Conservation (phyloP, 1,140 invertebrate genomes). For the Bombus breviceps region DNA sequence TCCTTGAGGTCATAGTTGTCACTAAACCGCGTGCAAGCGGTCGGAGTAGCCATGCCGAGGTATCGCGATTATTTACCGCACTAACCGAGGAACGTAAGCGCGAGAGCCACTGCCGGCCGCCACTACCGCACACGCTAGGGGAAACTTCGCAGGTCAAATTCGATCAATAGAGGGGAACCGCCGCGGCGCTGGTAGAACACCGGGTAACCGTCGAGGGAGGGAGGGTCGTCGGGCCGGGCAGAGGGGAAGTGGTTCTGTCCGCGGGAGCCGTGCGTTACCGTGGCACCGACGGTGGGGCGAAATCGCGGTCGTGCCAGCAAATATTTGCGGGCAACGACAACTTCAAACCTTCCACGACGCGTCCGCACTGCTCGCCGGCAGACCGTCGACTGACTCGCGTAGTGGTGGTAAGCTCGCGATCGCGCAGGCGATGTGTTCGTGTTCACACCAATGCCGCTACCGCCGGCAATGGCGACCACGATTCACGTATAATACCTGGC, state of each 20-base stretch:
- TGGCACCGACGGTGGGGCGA: conserved; percentile 40
- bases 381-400: conserved; percentile 81
- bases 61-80: conserved; percentile 64
- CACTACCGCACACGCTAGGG: conserved; percentile 73
- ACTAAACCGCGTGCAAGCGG: conserved; percentile 95
- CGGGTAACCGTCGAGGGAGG: conserved; percentile 50
- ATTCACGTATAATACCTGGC: neutral
- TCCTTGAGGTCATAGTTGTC: conserved; percentile 99
- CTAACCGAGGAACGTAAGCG: conserved; percentile 60
- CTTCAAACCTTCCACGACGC: conserved; percentile 45
- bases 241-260: conserved; percentile 38
- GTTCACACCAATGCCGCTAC: neutral
- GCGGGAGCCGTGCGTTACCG: conserved; percentile 24
- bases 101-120: conserved; percentile 63
- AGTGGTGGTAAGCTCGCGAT: conserved; percentile 63
- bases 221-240: conserved; percentile 47
- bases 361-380: conserved; percentile 79
- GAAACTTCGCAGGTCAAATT: conserved; percentile 80
- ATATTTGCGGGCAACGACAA: conserved; percentile 43
- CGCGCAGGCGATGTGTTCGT: conserved; percentile 5
- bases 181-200: conserved; percentile 68
- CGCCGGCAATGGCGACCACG: conserved; percentile 46
- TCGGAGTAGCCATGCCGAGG: conserved; percentile 86
- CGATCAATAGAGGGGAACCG: conserved; percentile 80
- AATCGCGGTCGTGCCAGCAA: conserved; percentile 47